Base-by-base conservation (phyloP, 2,113 vertebrate species). In the Campylomormyrus tamandua region DNA sequence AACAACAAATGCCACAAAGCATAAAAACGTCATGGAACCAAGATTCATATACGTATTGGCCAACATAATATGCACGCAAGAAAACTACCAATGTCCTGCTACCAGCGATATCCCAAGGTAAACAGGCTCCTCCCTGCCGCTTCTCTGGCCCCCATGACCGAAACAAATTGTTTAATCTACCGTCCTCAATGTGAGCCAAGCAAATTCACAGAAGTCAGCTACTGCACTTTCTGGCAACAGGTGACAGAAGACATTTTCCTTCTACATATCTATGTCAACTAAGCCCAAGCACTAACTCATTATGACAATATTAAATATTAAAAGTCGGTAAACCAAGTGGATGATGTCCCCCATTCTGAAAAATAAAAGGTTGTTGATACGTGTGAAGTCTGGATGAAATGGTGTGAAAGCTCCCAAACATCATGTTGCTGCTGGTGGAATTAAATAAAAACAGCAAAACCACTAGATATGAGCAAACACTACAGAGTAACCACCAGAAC, bases 401-500 rank as follows among this genome's bases (percentile, higher is more conserved):
- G 48, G 85, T 53, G 2, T 87, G 21, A 35, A 1, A 0, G 35
- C 13, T 77, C 31, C 35, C 74, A 80, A 80, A 42, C 6, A 35
- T 10, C 46, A 7, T 3, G 39, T 1, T 3, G 50, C 45, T 27
- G 85, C 10, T 31, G 50, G 5, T 6, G 27, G 53, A 53, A 53
- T 49, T 85, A 48, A 17, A 83, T 21, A 17, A 8, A 84, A 49
- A 49, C 19, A 46, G 45, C 45, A 48, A 85, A 85, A 85, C 9
- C 46, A 48, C 45, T n/a, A 85, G 35, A 80, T 42, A 80, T 80
- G 42, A 85, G 24, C 83, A 85, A 58, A 62, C 21, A 88, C 53
- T 58, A 42, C 39, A 58, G 19, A 27, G 10, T n/a, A 88, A 66
- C 87, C 87, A 88, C 87, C 94, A 95, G 95, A 94, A 92, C 93